phyloP scores from a whole-genome alignment of 2,888 invertebrate species.

The Hydrotaea diabolus region DNA sequence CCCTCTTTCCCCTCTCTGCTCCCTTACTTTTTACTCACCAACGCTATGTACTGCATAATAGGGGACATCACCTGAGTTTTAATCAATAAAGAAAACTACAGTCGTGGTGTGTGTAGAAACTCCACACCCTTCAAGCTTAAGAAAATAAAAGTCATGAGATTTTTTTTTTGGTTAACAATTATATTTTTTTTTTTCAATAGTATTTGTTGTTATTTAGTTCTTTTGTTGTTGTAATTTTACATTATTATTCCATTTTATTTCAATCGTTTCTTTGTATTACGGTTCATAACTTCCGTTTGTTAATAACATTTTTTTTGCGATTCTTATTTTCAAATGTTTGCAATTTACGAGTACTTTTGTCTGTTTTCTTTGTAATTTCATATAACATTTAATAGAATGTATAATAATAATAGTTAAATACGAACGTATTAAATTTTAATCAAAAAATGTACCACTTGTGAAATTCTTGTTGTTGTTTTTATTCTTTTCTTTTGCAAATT shows the following conservation, averaged over 20 bases:
- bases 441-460: conserved; percentile 8
- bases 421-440: conserved; percentile 54
- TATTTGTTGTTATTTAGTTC: conserved; percentile 68
- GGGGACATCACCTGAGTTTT: too few relatives aligned
- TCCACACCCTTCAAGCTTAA: neutral
- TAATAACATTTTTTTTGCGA: conserved; percentile 55
- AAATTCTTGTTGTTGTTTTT: neutral
- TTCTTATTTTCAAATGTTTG: conserved; percentile 46
- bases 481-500: neutral
- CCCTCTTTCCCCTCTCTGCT: too few relatives aligned
- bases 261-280: neutral
- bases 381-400: conserved; percentile 64
- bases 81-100: too few relatives aligned
- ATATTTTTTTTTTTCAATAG: conserved; percentile 78
- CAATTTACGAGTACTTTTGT: conserved; percentile 16
- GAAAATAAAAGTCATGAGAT: neutral
- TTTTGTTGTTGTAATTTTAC: conserved; percentile 68
- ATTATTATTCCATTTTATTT: conserved; percentile 56
- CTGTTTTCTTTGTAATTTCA: conserved; percentile 21
- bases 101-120: too few relatives aligned
- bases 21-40: too few relatives aligned
- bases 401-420: conserved; percentile 60
- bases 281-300: conserved; percentile 31
- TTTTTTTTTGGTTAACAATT: conserved; percentile 78
- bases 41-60: too few relatives aligned